phyloP scores from a whole-genome alignment of 2,797 vertebrate genomes.

The Sebastes hopkinsi region DNA sequence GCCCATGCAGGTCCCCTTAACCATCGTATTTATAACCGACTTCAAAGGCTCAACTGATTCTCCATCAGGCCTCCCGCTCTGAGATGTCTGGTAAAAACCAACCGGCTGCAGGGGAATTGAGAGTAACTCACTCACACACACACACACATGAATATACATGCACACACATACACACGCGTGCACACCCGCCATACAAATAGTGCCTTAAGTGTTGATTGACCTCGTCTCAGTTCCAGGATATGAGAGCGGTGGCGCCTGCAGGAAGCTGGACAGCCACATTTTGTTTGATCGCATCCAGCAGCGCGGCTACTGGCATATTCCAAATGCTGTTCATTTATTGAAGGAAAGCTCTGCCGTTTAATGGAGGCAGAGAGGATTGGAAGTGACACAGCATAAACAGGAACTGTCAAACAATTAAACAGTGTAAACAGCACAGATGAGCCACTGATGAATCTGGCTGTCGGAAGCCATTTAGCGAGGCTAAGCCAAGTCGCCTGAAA shows the following conservation, averaged over 20 bases:
- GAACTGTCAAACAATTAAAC: conserved; percentile 83
- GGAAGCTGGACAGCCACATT: conserved; percentile 52
- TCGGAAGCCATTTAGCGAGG: conserved; percentile 72
- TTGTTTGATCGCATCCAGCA: conserved; percentile 59
- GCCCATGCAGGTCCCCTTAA: conserved; percentile 58
- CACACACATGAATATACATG: conserved; percentile 9
- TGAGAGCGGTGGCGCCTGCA: conserved; percentile 48
- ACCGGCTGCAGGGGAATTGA: conserved; percentile 39
- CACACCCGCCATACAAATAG: conserved; percentile 15
- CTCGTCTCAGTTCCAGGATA: conserved; percentile 50
- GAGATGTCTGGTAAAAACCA: conserved; percentile 45
- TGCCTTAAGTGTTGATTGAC: conserved; percentile 60
- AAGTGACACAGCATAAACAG: conserved; percentile 83
- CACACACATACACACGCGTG: conserved; percentile 1
- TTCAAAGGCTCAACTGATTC: conserved; percentile 67
- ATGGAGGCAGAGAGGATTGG: conserved; percentile 69
- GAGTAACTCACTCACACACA: not conserved
- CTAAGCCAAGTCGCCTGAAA: conserved; percentile 49
- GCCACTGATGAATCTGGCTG: conserved; percentile 78
- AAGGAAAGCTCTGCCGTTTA: conserved; percentile 51
- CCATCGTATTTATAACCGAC: conserved; percentile 66
- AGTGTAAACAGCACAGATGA: conserved; percentile 81
- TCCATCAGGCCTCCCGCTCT: conserved; percentile 51
- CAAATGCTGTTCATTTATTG: conserved; percentile 59
- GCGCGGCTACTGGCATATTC: conserved; percentile 44